Conservation (phyloP, 1,140 invertebrate species). For the Leptinotarsa defecta region DNA sequence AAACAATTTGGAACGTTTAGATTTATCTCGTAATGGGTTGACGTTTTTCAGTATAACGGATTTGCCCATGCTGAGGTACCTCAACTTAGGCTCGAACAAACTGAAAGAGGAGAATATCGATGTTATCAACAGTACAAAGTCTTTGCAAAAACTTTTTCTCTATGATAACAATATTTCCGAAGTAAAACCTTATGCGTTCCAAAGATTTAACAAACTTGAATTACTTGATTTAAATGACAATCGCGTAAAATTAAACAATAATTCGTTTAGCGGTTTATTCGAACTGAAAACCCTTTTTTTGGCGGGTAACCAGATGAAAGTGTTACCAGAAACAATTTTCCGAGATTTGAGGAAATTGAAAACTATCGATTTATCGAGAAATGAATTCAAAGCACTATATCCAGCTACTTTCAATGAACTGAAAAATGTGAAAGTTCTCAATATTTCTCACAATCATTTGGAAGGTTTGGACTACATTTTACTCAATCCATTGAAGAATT, state of each 20-base stretch:
- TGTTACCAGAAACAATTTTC: constrained; percentile 36
- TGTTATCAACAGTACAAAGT: constrained; percentile 29
- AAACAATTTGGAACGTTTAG: constrained; percentile 30
- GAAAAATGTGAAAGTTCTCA: constrained; percentile 45
- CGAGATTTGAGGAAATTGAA: constrained; percentile 34
- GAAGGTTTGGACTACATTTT: constrained; percentile 41
- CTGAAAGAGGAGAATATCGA: constrained; percentile 30
- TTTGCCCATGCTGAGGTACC: constrained; percentile 34
- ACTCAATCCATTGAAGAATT: constrained; percentile 42
- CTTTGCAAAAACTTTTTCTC: constrained; percentile 33
- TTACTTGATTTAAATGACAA: constrained; percentile 42
- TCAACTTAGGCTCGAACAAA: constrained; percentile 42
- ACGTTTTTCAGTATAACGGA: constrained; percentile 23
- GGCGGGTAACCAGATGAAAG: constrained; percentile 37
- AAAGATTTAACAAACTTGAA: constrained; percentile 31
- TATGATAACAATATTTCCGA: constrained; percentile 33
- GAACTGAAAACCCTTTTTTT: constrained; percentile 35
- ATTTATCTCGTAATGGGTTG: constrained; percentile 41
- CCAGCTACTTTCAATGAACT: constrained; percentile 39
- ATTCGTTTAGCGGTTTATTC: constrained; percentile 36
- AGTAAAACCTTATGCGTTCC: constrained; percentile 27
- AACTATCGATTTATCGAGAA: constrained; percentile 44
- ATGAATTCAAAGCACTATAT: constrained; percentile 32
- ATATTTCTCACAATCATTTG: constrained; percentile 48
- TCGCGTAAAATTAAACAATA: constrained; percentile 33